Conservation (phyloP, 2,113 vertebrate genomes). For the Corythornis cristatus region DNA sequence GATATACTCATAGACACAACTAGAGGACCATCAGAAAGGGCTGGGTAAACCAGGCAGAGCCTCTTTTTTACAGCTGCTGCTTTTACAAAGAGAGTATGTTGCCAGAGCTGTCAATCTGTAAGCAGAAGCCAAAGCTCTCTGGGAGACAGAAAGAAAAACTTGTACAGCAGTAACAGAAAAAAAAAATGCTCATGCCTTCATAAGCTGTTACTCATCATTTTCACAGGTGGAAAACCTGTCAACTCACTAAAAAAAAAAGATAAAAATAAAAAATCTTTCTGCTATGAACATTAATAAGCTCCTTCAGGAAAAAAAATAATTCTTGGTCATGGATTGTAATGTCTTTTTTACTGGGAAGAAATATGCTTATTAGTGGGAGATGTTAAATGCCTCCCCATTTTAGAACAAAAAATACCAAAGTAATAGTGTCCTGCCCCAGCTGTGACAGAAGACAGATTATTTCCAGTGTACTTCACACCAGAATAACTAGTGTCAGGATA, state of each 20-base stretch:
- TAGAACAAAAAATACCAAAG: neutral
- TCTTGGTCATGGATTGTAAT: neutral
- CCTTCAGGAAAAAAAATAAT: neutral
- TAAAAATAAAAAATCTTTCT: neutral
- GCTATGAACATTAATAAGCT: neutral
- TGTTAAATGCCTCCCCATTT: neutral
- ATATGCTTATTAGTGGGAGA: neutral
- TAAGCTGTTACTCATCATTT: slow-evolving; percentile 29
- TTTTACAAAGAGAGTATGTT: neutral
- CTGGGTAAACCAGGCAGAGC: neutral
- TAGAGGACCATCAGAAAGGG: neutral
- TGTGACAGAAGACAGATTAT: neutral
- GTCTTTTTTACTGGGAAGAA: neutral
- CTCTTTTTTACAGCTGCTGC: neutral
- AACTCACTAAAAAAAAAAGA: neutral
- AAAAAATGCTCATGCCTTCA: neutral
- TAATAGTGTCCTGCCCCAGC: neutral
- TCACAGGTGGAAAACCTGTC: slow-evolving; percentile 43
- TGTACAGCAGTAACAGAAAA: neutral
- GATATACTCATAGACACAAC: neutral
- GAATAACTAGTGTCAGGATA: neutral
- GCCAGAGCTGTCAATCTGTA: slow-evolving; percentile 33
- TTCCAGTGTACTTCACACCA: neutral
- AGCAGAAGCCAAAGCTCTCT: slow-evolving; percentile 19
- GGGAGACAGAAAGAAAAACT: neutral